Conservation (phyloP, 1,140 invertebrate genomes). For the Drosophila bipectinata region DNA sequence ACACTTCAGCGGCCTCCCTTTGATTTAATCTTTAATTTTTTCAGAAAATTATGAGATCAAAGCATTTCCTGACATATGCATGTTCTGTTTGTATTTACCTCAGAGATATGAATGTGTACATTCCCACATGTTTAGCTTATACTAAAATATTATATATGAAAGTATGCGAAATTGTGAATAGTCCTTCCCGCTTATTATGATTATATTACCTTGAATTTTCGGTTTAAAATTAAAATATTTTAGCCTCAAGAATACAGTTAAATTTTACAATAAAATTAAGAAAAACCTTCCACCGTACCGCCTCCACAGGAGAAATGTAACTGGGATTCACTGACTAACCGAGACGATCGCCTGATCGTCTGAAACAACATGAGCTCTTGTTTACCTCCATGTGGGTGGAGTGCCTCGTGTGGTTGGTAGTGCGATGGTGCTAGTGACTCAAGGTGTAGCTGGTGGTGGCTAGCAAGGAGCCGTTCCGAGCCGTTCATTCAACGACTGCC, state of each 20-base stretch:
- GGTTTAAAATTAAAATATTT: too few species aligned
- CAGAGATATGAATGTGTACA: conserved; percentile 18
- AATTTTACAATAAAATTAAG: conserved; percentile 11
- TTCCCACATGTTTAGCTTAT: conserved; percentile 12
- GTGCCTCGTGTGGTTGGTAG: conserved; percentile 27
- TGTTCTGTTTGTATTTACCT: conserved; percentile 21
- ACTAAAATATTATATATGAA: neutral
- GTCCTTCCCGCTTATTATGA: too few species aligned
- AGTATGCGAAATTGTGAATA: neutral
- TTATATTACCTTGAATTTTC: too few species aligned
- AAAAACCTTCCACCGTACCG: conserved; percentile 27
- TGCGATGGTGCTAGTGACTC: conserved; percentile 11
- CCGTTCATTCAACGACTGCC: conserved; percentile 45
- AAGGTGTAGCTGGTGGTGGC: conserved; percentile 20
- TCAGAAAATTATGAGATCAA: conserved; percentile 75
- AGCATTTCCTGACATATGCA: conserved; percentile 47
- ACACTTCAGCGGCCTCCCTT: conserved; percentile 58
- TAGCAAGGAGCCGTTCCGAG: conserved; percentile 15
- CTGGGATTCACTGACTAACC: conserved; percentile 28
- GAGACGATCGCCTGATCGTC: conserved; percentile 56
- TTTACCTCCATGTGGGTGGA: conserved; percentile 65
- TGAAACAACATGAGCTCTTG: conserved; percentile 70
- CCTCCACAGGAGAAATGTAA: conserved; percentile 36
- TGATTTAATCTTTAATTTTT: conserved; percentile 68
- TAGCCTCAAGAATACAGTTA: neutral